Conservation (phyloP, 64 coral and sea anemone species). For the Porites australiensis region DNA sequence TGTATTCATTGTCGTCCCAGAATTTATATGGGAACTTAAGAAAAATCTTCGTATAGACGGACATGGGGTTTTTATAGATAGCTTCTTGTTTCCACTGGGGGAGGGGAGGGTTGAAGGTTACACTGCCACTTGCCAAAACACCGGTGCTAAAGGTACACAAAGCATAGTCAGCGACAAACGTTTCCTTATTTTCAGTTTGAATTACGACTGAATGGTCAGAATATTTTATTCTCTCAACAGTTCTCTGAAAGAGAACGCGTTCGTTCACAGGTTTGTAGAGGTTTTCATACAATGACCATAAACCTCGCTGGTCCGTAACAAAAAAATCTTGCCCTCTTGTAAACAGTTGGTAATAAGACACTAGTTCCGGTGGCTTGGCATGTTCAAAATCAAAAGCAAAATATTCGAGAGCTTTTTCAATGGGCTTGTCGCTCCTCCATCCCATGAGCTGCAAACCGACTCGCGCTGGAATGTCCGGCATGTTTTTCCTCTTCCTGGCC, state of each 20-base stretch:
- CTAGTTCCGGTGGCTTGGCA: slow-evolving; percentile 20
- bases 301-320: slow-evolving; percentile 73
- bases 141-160: slow-evolving; percentile 78
- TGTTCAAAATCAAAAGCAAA: slow-evolving; percentile 41
- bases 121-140: slow-evolving; percentile 54
- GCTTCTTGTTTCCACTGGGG: slow-evolving; percentile 80
- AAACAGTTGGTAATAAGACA: slow-evolving; percentile 17
- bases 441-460: slow-evolving; percentile 41
- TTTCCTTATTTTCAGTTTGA: slow-evolving; percentile 1
- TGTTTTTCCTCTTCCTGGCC: neutral
- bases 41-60: slow-evolving; percentile 78
- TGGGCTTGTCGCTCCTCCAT: slow-evolving; percentile 30
- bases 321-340: slow-evolving; percentile 58
- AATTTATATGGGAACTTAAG: slow-evolving; percentile 86
- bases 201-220: slow-evolving; percentile 22
- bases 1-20: slow-evolving; percentile 81
- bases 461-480: slow-evolving; percentile 31
- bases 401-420: slow-evolving; percentile 51
- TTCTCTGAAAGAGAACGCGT: slow-evolving; percentile 50
- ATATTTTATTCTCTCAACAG: slow-evolving; percentile 47
- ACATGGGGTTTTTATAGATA: slow-evolving; percentile 66
- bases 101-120: slow-evolving; percentile 43
- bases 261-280: slow-evolving; percentile 41
- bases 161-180: slow-evolving; percentile 32
- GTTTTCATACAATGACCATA: slow-evolving; percentile 62